phyloP scores from a whole-genome alignment of 1,140 invertebrate genomes.

The Bilobella aurantiaca region DNA sequence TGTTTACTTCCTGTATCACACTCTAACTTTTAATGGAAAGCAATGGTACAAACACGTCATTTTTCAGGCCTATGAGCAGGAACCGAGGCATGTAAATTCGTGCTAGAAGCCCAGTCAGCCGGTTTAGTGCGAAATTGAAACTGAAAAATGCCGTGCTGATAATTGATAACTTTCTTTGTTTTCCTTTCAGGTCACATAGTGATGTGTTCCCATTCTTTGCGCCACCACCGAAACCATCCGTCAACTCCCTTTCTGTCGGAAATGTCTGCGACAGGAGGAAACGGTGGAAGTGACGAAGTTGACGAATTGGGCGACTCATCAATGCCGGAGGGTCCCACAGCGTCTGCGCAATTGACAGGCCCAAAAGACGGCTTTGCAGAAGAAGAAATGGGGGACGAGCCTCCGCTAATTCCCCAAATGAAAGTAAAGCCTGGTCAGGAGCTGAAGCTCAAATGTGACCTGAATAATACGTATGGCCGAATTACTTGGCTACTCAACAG shows the following conservation, averaged over 20 bases:
- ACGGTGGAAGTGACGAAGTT: not conserved
- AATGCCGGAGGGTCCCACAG: slow-evolving; percentile 13
- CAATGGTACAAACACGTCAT: no score
- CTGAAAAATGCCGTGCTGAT: no score
- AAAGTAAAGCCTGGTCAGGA: slow-evolving; percentile 35
- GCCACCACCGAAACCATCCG: slow-evolving; percentile 34
- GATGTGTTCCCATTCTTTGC: slow-evolving; percentile 31
- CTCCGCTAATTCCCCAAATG: slow-evolving; percentile 18
- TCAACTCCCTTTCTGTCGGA: slow-evolving; percentile 19
- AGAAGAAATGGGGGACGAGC: no score
- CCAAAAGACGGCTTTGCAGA: not conserved
- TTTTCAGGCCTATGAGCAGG: no score
- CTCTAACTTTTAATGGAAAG: no score
- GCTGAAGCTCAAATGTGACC: slow-evolving; percentile 34
- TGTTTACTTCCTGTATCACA: not conserved
- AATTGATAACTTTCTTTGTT: slow-evolving; percentile 17
- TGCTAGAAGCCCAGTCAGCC: no score
- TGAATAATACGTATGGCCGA: slow-evolving; percentile 34
- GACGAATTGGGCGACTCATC: slow-evolving; percentile 2
- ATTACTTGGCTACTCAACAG: slow-evolving; percentile 34
- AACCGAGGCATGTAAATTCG: no score
- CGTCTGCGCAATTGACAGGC: not conserved
- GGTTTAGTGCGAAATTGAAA: no score
- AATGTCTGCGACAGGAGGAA: not conserved
- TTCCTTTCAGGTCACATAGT: slow-evolving; percentile 33